Evolutionary conservation across 2,797 vertebrate species (phyloP), one percentile per base, ranked within the genome.

Genomic region (Argentina silus): DNA sequence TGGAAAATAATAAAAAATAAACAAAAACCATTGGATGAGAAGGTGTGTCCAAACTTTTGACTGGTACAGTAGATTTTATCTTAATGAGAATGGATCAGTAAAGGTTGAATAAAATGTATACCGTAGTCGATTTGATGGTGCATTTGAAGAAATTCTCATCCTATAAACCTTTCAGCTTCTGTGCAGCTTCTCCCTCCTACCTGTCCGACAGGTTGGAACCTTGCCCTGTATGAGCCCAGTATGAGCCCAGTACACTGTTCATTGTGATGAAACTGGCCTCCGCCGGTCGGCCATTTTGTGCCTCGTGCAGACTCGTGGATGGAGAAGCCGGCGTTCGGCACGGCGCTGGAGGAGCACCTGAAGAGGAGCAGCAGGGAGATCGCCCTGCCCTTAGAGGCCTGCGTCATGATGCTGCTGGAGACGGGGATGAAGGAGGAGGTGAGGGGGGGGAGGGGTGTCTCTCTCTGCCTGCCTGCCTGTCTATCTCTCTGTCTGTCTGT

Each of bases 341-440:
- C 96, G 0, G 87, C 89, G 0, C 81, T 99, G 83, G 97, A 98
- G 77, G 98, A 99, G 74, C 98, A 99, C 70, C 93, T 99, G 76
- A 98, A 98, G 88, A 96, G 94, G 85, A 98, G 95, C 0, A 91
- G 94, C 80, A 93, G 97, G 0, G 97, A 99, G 78, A 96, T 99
- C 0, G 98, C 98, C 0, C 91, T 99, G 72, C 98, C 97, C 0
- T 83, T 99, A 0, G 98, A 99, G 86, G 98, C 98, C 78, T 99
- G 98, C 8, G 95, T 99, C 68, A 99, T 99, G 98, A 96, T 99
- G 95, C 95, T 99, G 36, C 90, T 99, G 88, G 97, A 99, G 83
- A 98, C 97, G 0, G 98, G 98, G 81, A 98, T 99, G 97, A 97
- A 93, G 79, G 97, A 99, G 88, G 97, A 99, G 97, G 97, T 98